Evolutionary conservation across 2,797 vertebrate genomes (phyloP).

Genomic region (Catostomus latipinnis): DNA sequence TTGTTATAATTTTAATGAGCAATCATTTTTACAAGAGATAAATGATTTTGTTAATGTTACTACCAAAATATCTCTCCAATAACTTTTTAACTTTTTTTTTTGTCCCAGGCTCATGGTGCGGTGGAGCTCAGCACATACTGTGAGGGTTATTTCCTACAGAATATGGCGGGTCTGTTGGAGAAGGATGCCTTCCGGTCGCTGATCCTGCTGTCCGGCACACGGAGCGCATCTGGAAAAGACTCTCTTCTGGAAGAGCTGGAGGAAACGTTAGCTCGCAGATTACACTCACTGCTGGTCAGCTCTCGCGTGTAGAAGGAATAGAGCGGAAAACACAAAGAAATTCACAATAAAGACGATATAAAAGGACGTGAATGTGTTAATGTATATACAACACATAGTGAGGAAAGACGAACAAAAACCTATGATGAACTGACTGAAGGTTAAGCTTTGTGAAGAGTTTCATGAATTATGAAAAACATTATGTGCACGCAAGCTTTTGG

Average conservation of each 20-base stretch:
- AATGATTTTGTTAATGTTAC: neutral
- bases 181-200: conserved; percentile 88
- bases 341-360: neutral
- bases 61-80: neutral
- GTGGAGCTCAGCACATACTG: conserved; percentile 87
- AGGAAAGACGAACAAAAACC: neutral
- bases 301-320: conserved; percentile 85
- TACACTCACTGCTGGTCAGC: conserved; percentile 88
- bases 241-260: conserved; percentile 88
- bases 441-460: conserved; percentile 17
- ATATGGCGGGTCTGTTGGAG: conserved; percentile 91
- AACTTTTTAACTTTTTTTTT: neutral
- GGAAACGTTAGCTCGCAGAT: conserved; percentile 82
- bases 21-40: too few relatives aligned
- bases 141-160: conserved; percentile 93
- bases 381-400: neutral
- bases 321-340: conserved; percentile 7
- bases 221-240: conserved; percentile 84
- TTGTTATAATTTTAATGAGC: too few relatives aligned
- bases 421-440: conserved; percentile 9
- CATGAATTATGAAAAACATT: neutral
- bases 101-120: conserved; percentile 83
- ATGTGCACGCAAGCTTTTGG: conserved; percentile 19
- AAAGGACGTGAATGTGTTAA: neutral
- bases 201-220: conserved; percentile 82